Evolutionary conservation across 2,888 invertebrate genomes (phyloP).

Genomic region (Pseudanteris insignis): DNA sequence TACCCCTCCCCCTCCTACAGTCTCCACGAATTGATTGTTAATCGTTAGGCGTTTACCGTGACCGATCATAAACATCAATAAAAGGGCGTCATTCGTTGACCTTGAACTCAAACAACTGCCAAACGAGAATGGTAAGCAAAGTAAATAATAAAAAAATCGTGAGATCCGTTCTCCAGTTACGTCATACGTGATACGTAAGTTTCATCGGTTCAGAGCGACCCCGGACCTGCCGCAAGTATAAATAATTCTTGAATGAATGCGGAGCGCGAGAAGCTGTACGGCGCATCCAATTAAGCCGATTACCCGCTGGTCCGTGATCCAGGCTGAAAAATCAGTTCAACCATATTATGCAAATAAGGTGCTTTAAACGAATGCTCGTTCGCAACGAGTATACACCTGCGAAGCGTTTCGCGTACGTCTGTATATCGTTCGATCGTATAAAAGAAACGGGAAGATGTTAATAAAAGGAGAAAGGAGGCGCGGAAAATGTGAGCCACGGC

Average conservation of each 20-base stretch:
- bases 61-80: no score
- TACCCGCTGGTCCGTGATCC: constrained; percentile 1
- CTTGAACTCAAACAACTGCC: no score
- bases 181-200: no score
- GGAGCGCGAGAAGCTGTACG: not conserved
- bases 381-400: constrained; percentile 23
- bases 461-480: constrained; percentile 11
- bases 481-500: constrained; percentile 8
- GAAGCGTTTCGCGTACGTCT: constrained; percentile 9
- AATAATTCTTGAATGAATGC: not conserved
- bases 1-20: no score
- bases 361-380: constrained; percentile 29
- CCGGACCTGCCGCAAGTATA: not conserved
- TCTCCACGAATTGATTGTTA: no score
- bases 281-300: constrained; percentile 28
- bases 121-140: no score
- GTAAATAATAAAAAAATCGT: no score
- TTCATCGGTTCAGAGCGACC: no score
- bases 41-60: no score
- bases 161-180: no score
- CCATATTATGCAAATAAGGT: constrained; percentile 23
- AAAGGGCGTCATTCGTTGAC: no score
- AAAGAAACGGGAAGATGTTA: constrained; percentile 10
- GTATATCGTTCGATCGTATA: constrained; percentile 19
- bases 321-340: constrained; percentile 6